Evolutionary conservation across 1,140 invertebrate genomes (phyloP).

Genomic region (Carcinoscorpius rotundicauda): DNA sequence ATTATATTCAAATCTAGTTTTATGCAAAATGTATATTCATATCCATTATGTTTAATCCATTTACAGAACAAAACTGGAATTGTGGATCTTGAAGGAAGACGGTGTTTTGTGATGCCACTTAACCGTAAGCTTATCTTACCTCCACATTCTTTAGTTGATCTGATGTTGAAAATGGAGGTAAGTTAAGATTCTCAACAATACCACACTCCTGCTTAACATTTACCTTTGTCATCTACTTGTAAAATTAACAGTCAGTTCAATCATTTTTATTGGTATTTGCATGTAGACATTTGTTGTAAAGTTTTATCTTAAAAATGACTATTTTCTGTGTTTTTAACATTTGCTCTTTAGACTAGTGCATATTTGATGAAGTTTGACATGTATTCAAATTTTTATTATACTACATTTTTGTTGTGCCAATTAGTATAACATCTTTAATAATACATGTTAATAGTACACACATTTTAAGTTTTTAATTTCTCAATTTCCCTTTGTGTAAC

Average conservation of each 20-base stretch:
- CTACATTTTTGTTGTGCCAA: no score
- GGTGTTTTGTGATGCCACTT: conserved; percentile 81
- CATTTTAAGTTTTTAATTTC: no score
- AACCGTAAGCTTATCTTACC: conserved; percentile 56
- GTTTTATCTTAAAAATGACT: conserved; percentile 4
- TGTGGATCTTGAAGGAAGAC: conserved; percentile 56
- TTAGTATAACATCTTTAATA: no score
- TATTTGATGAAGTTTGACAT: no score
- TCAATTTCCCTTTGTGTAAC: no score
- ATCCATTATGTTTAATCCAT: conserved; percentile 4
- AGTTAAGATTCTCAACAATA: conserved; percentile 17
- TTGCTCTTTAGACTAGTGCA: background rate
- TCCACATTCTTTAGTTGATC: conserved; percentile 59
- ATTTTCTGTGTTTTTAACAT: background rate
- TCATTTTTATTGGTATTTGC: background rate
- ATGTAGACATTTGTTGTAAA: background rate
- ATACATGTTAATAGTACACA: no score
- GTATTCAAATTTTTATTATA: no score
- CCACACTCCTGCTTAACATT: no score
- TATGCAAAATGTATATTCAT: background rate
- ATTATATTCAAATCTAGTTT: background rate
- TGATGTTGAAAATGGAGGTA: conserved; percentile 65
- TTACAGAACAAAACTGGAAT: conserved; percentile 60
- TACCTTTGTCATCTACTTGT: no score
- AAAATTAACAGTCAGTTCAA: background rate